These are phyloP conservation scores for Pterophyllum scalare DNA, from an alignment of 2,113 vertebrate species.

Conservation along the genomic window DNA sequence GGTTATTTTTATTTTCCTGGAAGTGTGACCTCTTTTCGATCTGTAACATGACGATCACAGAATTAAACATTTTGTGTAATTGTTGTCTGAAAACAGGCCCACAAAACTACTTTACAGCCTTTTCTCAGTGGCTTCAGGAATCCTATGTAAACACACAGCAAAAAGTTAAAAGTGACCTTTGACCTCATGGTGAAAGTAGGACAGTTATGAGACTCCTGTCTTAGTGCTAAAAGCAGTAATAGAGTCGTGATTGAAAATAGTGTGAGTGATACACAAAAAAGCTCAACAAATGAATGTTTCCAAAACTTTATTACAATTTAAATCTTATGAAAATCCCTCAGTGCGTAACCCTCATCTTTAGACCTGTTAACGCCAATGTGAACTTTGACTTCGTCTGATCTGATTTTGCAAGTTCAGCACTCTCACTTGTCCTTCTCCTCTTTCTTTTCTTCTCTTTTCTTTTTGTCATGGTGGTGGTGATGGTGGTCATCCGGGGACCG, in stretches of 20 bases:
- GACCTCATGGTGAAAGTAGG: constrained; percentile 24
- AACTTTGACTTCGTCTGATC: not conserved
- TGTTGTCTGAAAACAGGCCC: accelerated
- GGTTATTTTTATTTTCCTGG: not conserved
- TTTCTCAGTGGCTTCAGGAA: not conserved
- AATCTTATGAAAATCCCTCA: not conserved
- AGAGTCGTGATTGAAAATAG: not conserved
- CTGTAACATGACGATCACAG: too few species aligned
- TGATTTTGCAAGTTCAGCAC: not conserved
- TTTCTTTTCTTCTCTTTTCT: constrained; percentile 82
- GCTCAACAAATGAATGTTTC: not conserved
- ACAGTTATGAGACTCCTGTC: constrained; percentile 41
- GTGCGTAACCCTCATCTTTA: not conserved
- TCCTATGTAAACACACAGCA: not conserved
- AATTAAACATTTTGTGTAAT: not conserved
- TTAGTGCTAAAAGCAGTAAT: not conserved
- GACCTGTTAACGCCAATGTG: not conserved
- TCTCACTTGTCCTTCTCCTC: constrained; percentile 61
- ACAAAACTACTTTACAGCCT: not conserved
- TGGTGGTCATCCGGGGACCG: constrained; percentile 82
- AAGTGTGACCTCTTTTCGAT: not conserved
- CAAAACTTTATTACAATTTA: constrained; percentile 32
- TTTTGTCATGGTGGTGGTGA: constrained; percentile 80
- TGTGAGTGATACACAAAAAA: not conserved
- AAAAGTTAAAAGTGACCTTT: constrained; percentile 49